These are phyloP conservation scores for Lineus longissimus DNA, from an alignment of 1,140 invertebrate species.

Conservation along the genomic window DNA sequence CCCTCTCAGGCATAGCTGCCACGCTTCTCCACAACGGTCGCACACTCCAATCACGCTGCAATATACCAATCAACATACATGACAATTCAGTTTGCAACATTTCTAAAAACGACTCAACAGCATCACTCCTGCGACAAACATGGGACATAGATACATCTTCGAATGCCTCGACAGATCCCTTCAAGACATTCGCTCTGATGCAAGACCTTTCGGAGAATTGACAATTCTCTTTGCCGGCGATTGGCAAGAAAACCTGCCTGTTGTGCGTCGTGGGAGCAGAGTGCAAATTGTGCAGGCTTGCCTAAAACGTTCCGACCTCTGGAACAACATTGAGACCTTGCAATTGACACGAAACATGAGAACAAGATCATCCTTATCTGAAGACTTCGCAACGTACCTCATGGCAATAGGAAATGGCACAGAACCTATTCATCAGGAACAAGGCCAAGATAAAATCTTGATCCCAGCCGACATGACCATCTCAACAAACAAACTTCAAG, in stretches of 20 bases:
- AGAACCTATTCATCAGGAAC: not conserved
- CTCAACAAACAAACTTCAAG: not conserved
- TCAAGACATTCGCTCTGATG: not conserved
- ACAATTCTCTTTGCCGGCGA: not conserved
- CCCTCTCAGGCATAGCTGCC: not conserved
- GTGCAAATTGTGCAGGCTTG: not conserved
- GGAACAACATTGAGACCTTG: not conserved
- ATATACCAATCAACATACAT: not conserved
- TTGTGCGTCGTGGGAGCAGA: not conserved
- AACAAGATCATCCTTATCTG: not conserved
- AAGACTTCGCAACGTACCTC: not conserved
- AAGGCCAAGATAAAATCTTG: not conserved
- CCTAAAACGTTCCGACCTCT: not conserved
- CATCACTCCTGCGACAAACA: not conserved
- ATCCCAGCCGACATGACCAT: not conserved
- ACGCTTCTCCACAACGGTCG: not conserved
- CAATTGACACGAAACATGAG: not conserved
- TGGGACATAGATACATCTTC: not conserved
- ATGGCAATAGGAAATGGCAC: not conserved
- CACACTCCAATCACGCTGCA: not conserved
- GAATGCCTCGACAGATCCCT: not conserved
- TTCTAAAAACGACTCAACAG: not conserved
- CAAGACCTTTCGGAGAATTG: not conserved
- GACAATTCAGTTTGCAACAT: not conserved
- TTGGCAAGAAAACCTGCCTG: not conserved